Evolutionary conservation across 1,140 invertebrate species (phyloP).

Genomic region (Ceratosolen solmsi): DNA sequence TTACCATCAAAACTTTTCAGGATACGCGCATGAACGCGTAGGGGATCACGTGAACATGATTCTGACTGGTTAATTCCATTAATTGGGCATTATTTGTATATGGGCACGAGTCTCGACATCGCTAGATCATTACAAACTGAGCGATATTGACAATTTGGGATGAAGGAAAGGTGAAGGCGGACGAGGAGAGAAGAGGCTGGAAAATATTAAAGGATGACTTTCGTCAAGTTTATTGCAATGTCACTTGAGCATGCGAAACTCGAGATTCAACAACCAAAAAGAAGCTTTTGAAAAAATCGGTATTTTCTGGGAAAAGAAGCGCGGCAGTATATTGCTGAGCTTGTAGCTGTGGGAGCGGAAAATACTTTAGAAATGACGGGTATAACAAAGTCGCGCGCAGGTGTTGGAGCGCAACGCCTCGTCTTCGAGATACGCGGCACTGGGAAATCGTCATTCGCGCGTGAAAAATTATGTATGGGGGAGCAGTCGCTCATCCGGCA

Average conservation of each 20-base stretch:
- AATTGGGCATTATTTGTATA: too few species aligned
- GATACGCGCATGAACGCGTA: neutral
- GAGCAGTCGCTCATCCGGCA: neutral
- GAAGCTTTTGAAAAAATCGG: neutral
- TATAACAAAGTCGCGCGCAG: neutral
- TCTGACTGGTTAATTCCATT: too few species aligned
- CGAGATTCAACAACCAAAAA: neutral
- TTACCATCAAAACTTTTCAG: neutral
- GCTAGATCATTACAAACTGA: too few species aligned
- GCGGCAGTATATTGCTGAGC: neutral
- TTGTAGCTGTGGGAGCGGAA: neutral
- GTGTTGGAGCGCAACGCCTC: neutral
- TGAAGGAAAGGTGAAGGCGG: too few species aligned
- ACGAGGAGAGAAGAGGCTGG: too few species aligned
- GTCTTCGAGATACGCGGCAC: neutral
- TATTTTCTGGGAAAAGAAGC: neutral
- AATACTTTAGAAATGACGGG: neutral
- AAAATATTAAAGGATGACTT: too few species aligned
- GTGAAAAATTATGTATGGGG: slow-evolving; percentile 1
- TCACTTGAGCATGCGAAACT: neutral
- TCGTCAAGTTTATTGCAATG: neutral
- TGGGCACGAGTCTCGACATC: too few species aligned
- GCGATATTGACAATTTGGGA: too few species aligned
- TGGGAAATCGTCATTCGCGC: neutral
- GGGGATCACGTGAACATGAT: neutral